Percentiles rank a stretch among this genome's conserved stretches.
phyloP scores from a whole-genome alignment of 2,113 vertebrate genomes.

The Cyanistes caeruleus region DNA sequence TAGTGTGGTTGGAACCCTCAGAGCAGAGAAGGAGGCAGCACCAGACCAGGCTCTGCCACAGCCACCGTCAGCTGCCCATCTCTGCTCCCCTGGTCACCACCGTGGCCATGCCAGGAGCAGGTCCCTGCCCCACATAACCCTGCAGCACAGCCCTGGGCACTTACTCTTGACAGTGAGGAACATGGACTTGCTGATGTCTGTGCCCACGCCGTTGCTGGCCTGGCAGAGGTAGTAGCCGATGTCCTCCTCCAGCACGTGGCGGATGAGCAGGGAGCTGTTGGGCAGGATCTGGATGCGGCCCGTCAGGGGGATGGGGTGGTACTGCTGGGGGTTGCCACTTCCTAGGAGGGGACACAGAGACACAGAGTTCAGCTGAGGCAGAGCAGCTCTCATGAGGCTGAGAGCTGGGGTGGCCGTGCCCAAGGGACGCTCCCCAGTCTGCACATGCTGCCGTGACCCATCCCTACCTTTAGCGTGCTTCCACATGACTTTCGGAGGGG shows the following conservation, averaged over 20 bases:
- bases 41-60: not conserved
- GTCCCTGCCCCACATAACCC: not conserved
- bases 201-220: constrained; percentile 97
- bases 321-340: constrained; percentile 96
- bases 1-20: not conserved
- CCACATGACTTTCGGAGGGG: constrained; percentile 98
- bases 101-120: not conserved
- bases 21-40: not conserved
- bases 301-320: constrained; percentile 94
- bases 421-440: not conserved
- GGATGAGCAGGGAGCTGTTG: constrained; percentile 95
- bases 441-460: accelerated
- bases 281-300: constrained; percentile 96
- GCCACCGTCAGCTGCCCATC: accelerated
- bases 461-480: constrained; percentile 91
- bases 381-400: accelerated
- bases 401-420: accelerated
- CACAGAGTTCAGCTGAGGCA: not conserved
- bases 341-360: constrained; percentile 65
- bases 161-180: constrained; percentile 97
- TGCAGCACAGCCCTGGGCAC: not conserved
- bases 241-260: constrained; percentile 96
- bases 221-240: constrained; percentile 98
- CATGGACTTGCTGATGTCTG: constrained; percentile 99
- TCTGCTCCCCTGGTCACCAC: accelerated